Evolutionary conservation across 2,113 vertebrate species (phyloP), one percentile per base, ranked within the genome.

Genomic region (Mobula birostris): DNA sequence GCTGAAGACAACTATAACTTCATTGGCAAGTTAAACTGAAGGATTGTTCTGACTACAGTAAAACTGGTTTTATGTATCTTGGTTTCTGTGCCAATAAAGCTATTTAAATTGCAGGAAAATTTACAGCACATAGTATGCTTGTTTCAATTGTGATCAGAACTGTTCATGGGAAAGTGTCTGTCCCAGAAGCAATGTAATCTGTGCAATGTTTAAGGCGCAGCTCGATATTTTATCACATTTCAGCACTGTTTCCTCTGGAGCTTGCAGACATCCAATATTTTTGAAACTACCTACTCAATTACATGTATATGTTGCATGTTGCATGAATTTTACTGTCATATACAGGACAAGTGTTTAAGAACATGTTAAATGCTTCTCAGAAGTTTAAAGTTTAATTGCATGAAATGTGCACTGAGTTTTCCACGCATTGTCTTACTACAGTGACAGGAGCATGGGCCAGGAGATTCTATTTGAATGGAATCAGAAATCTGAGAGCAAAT

Each of bases 151-250:
- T 40, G 91, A 74, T 93, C 32, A 93, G 91, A 24, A 93, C 66
- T 24, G 48, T 93, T 93, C 91, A 72, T 76, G 91, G 91, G 91
- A 93, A 93, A 93, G 61, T 93, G 40, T 72, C 36, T 93, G 36
- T 29, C 74, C 36, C 40, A 72, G 36, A 14, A 93, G 48, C 70
- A 93, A 27, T 21, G 32, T 21, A 56, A 93, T 74, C 19, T 74
- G 91, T 48, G 91, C 40, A 93, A 74, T 56, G 70, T 93, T 93
- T 56, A 11, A 93, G 36, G 56, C 9, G 48, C 68, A 93, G 91
- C 68, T 93, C 24, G 36, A 56, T 72, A 93, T 74, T 74, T 93
- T 48, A 93, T 72, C 91, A 74, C 68, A 93, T 56, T 93, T 93
- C 91, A 93, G 70, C 68, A 24, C 91, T 56, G 32, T 72, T 93